Conservation (phyloP, 64 coral and sea anemone genomes). For the Montipora efflorescens region DNA sequence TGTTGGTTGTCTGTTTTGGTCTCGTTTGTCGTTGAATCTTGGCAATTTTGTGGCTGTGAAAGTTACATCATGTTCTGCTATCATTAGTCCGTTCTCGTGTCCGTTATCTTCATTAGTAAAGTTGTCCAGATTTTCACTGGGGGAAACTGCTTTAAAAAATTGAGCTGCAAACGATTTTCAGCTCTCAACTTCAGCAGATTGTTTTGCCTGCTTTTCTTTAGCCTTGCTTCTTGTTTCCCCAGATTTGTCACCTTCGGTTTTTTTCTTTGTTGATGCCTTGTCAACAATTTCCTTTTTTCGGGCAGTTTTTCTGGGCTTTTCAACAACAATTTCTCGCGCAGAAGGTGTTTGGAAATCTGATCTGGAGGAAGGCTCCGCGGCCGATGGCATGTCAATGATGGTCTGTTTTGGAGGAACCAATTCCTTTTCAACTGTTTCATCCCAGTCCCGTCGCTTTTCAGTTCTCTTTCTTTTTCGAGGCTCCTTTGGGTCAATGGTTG, state of each 20-base stretch:
- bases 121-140: background rate
- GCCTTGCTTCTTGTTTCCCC: background rate
- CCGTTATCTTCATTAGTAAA: background rate
- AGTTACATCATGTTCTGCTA: background rate
- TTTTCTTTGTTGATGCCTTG: background rate
- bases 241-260: background rate
- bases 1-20: background rate
- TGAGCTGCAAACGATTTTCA: background rate
- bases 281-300: background rate
- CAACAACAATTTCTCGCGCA: background rate
- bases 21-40: background rate
- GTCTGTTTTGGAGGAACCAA: background rate
- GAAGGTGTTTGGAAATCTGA: background rate
- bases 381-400: background rate
- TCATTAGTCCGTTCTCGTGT: background rate
- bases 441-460: background rate
- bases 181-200: background rate
- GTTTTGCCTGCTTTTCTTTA: conserved; percentile 1
- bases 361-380: background rate
- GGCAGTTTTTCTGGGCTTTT: background rate
- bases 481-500: background rate
- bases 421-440: background rate
- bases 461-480: background rate
- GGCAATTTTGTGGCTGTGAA: background rate
- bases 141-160: background rate